Conservation (phyloP, 2,113 vertebrate genomes). For the Aptenodytes patagonicus region DNA sequence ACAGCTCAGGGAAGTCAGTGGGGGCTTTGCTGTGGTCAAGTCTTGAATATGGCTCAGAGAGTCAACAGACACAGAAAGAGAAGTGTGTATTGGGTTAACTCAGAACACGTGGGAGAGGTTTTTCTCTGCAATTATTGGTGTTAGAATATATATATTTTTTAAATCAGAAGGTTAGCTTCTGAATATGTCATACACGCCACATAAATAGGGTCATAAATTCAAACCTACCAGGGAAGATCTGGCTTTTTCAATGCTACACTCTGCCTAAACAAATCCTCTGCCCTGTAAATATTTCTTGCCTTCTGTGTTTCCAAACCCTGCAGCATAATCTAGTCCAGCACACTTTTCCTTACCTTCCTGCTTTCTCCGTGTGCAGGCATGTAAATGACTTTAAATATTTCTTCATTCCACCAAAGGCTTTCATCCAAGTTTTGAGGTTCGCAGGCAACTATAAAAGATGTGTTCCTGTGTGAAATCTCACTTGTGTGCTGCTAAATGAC, state of each 20-base stretch:
- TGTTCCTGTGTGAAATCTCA: constrained; percentile 28
- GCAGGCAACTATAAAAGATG: neutral
- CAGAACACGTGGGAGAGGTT: neutral
- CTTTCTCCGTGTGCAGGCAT: neutral
- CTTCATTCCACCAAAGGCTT: neutral
- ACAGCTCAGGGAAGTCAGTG: neutral
- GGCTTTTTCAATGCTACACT: neutral
- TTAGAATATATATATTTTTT: neutral
- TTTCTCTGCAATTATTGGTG: neutral
- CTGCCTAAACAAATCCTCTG: neutral
- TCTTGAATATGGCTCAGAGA: neutral
- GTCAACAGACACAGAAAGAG: neutral
- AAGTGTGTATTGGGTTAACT: neutral
- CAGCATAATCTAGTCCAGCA: neutral
- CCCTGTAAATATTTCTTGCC: neutral
- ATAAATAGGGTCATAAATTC: neutral
- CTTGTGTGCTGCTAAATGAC: constrained; percentile 30
- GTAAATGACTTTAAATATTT: neutral
- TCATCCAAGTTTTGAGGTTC: constrained; percentile 7
- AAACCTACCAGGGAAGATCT: neutral
- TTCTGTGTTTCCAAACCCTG: neutral
- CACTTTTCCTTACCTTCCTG: neutral
- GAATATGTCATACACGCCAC: neutral
- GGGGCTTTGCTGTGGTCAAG: neutral
- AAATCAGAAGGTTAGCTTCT: neutral